Evolutionary conservation across 2,113 vertebrate genomes (phyloP).

Genomic region (Trematocara stigmaticum): DNA sequence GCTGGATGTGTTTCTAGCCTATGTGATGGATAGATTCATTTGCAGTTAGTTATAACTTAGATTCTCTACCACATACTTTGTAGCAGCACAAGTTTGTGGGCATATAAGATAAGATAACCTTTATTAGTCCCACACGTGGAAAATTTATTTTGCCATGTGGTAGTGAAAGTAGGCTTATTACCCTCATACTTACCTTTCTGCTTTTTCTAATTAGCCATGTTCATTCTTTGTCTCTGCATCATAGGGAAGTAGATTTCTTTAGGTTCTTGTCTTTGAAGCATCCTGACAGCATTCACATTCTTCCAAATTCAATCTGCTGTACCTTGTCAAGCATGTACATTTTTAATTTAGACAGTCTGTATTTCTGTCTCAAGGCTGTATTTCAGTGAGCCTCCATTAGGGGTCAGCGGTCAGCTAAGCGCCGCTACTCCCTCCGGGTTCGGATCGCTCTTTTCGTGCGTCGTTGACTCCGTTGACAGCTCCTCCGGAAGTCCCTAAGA

Average conservation of each 20-base stretch:
- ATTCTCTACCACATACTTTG: too few species aligned
- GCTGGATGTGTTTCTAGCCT: too few species aligned
- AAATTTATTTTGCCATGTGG: not conserved
- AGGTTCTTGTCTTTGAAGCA: not conserved
- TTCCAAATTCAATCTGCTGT: not conserved
- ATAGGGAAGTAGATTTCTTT: not conserved
- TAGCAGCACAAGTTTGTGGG: too few species aligned
- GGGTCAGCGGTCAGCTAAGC: not conserved
- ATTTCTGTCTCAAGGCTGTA: not conserved
- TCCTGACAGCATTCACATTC: not conserved
- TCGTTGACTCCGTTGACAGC: not conserved
- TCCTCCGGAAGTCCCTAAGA: not conserved
- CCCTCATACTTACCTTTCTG: not conserved
- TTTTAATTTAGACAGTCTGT: not conserved
- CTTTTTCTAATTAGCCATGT: not conserved
- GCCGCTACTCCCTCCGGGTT: not conserved
- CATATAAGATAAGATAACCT: too few species aligned
- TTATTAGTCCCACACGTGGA: too few species aligned
- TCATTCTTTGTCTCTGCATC: not conserved
- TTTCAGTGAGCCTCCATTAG: not conserved
- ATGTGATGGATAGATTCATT: too few species aligned
- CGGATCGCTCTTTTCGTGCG: not conserved
- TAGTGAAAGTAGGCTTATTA: not conserved
- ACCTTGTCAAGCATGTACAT: not conserved
- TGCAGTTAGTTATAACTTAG: too few species aligned